phyloP scores from a whole-genome alignment of 2,797 vertebrate genomes.

The Borostomias antarcticus region DNA sequence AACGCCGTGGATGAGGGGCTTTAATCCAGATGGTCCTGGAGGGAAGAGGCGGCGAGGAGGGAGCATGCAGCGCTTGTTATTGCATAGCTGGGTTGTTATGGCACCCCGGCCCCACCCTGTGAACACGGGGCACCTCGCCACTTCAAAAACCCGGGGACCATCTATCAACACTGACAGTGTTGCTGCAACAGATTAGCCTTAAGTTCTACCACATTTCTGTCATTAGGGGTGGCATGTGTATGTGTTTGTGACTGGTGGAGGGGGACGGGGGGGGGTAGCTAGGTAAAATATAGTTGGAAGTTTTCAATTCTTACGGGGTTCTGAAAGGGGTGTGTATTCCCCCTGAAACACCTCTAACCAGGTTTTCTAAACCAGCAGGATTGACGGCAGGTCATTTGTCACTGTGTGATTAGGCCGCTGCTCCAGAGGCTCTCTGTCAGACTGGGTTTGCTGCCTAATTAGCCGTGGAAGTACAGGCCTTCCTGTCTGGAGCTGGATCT shows the following conservation, averaged over 20 bases:
- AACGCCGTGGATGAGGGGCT: background rate
- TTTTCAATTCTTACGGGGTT: background rate
- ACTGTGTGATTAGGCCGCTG: conserved; percentile 14
- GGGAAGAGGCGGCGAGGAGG: no score
- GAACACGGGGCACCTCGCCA: background rate
- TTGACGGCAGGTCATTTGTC: conserved; percentile 26
- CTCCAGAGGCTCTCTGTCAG: conserved; percentile 10
- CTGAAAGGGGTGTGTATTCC: background rate
- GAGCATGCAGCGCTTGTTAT: no score
- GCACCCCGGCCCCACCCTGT: background rate
- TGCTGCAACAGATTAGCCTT: conserved; percentile 27
- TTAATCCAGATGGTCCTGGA: background rate
- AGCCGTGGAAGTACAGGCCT: conserved; percentile 5
- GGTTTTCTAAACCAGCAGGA: conserved; percentile 9
- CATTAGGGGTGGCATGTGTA: conserved; percentile 29
- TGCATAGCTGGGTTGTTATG: background rate
- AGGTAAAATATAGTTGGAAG: background rate
- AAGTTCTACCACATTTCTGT: conserved; percentile 33
- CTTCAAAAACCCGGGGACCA: conserved; percentile 9
- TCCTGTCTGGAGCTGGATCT: conserved; percentile 1
- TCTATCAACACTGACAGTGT: conserved; percentile 14
- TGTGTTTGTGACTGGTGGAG: background rate
- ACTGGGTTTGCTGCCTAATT: conserved; percentile 11
- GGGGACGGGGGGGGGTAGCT: background rate
- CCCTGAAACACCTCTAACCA: conserved; percentile 8